phyloP scores from a whole-genome alignment of 2,888 invertebrate genomes.

The Ophion obscuratus region DNA sequence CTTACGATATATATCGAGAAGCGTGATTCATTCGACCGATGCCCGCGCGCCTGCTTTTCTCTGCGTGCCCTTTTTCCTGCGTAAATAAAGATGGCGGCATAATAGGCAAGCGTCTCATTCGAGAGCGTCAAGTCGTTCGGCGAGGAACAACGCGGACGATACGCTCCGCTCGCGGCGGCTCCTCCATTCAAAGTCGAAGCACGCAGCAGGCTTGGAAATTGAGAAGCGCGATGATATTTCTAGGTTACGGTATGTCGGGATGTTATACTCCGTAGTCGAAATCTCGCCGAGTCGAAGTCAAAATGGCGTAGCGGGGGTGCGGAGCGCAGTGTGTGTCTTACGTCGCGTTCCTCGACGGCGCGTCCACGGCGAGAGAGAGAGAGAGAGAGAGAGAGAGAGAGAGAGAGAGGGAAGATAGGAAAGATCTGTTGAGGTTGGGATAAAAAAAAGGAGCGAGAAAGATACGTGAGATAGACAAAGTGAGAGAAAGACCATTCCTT shows the following conservation, averaged over 20 bases:
- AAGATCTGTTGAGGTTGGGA: background rate
- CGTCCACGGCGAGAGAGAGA: background rate
- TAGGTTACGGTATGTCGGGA: background rate
- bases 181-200: no score
- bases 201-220: background rate
- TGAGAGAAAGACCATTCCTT: background rate
- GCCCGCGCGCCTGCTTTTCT: background rate
- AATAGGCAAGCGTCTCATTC: background rate
- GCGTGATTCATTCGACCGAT: constrained; percentile 62
- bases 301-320: constrained; percentile 46
- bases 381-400: background rate
- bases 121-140: background rate
- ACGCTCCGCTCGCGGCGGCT: no score
- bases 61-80: background rate
- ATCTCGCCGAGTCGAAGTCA: constrained; percentile 30
- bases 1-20: constrained; percentile 57
- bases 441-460: background rate
- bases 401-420: background rate
- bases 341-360: constrained; percentile 31
- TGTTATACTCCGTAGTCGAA: no score
- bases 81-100: background rate
- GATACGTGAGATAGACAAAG: constrained; percentile 26
- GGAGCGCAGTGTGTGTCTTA: constrained; percentile 25
- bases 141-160: background rate
- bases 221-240: background rate